Percentiles rank a stretch among this genome's conserved stretches.
Evolutionary conservation across 2,797 vertebrate genomes (phyloP).

Genomic region (Acanthornis magna): DNA sequence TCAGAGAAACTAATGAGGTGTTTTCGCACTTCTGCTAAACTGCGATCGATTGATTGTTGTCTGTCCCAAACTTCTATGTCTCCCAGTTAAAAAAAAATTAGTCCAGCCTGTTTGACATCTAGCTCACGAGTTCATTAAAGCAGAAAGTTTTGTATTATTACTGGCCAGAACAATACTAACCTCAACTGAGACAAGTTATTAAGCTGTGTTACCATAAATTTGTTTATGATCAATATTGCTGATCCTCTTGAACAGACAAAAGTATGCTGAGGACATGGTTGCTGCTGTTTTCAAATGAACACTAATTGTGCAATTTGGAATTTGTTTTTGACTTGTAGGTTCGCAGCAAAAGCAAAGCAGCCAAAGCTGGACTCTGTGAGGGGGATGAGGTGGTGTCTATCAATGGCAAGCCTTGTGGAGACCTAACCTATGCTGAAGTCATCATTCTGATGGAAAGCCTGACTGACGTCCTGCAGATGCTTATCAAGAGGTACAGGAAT

Average conservation of each 20-base stretch:
- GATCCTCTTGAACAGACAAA: background rate
- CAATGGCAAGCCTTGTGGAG: constrained; percentile 87
- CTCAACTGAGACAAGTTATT: background rate
- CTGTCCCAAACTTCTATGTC: background rate
- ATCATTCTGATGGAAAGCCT: constrained; percentile 83
- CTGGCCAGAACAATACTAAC: background rate
- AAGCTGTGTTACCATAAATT: background rate
- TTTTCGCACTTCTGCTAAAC: background rate
- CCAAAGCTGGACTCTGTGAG: constrained; percentile 83
- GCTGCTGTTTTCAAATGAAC: background rate
- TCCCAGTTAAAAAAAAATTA: background rate
- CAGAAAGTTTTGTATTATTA: background rate
- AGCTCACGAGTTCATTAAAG: background rate
- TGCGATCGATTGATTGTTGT: background rate
- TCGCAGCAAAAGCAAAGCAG: constrained; percentile 83
- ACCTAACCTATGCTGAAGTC: constrained; percentile 86
- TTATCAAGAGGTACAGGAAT: constrained; percentile 89
- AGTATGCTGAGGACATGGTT: background rate
- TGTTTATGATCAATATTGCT: background rate
- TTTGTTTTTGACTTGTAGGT: constrained; percentile 76
- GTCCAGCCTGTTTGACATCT: background rate
- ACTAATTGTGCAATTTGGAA: background rate
- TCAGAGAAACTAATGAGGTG: background rate
- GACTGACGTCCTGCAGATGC: constrained; percentile 84
- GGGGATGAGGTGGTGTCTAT: constrained; percentile 92